Base-by-base conservation (phyloP, 1,140 invertebrate genomes). In the Sipha flava region DNA sequence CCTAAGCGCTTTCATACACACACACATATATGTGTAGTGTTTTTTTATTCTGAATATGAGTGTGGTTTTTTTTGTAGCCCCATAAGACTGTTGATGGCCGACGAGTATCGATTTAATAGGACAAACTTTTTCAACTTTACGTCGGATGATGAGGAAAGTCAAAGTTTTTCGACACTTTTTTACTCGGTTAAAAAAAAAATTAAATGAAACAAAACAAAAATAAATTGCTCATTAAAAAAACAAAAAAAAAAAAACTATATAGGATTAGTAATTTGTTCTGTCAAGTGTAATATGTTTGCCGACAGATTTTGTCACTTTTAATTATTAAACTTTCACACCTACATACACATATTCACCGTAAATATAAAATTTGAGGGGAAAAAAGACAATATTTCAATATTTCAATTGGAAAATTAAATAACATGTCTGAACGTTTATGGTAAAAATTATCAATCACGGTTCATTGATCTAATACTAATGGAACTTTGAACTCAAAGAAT, bases 251-350 rank as follows among this genome's bases (percentile, higher is more conserved):
- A 68, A 73, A 73, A 54, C 0, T 7, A 52, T 34, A 34, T 54
- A 10, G 31, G n/a, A 31, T 12, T 52, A 52, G 70, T 73, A 73
- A 73, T 73, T 73, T 73, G 47, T 73, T 73, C 54, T 73, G 70
- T 73, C 70, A 37, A 47, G 31, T 73, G 18, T 34, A 54, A 37
- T 14, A 31, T 6, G 49, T 6, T 10, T 0, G 31, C n/a, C 70
- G 47, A 73, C 70, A n/a, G 31, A 54, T 73, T 54, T 49, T 34
- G 70, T 73, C 70, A 54, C 29, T 73, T 73, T 68, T 70, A 70
- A 70, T 70, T 47, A 70, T 70, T 70, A 29, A 70, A 70, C 43
- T 45, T 70, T 45, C 66, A 47, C 66, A 70, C 26, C 12, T 43
- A 43, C 43, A 43, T 66, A 40, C 37, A 43, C 62, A 23, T 45